These are phyloP conservation scores for Melanotaenia maccullochi DNA, from an alignment of 2,797 vertebrate genomes.

Conservation along the genomic window DNA sequence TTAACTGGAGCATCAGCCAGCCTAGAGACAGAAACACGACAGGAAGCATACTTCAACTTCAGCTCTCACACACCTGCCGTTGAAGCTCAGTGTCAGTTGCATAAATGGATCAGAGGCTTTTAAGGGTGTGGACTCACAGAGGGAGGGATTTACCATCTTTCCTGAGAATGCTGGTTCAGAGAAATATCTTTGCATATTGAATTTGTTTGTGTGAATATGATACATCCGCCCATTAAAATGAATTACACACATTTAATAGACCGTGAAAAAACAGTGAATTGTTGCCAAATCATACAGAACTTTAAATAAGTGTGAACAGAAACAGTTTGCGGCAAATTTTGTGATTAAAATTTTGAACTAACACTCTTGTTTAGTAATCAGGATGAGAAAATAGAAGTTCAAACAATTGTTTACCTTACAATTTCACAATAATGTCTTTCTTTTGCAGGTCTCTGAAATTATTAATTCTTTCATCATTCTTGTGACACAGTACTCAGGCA, in stretches of 20 bases:
- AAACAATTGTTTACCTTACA: too few species aligned
- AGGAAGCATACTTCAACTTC: slow-evolving; percentile 20
- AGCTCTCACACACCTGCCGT: neutral
- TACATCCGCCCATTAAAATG: slow-evolving; percentile 48
- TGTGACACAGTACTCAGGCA: too few species aligned
- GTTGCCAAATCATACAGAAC: slow-evolving; percentile 18
- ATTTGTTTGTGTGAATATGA: slow-evolving; percentile 65
- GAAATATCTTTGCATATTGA: slow-evolving; percentile 23
- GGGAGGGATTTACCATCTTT: slow-evolving; percentile 68
- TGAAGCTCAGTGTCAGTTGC: slow-evolving; percentile 3
- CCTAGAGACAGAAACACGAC: slow-evolving; percentile 41
- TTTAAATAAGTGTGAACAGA: slow-evolving; percentile 6
- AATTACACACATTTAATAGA: slow-evolving; percentile 33
- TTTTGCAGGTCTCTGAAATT: too few species aligned
- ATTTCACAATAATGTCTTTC: too few species aligned
- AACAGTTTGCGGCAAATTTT: neutral
- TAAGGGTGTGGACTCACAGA: slow-evolving; percentile 1
- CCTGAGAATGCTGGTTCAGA: slow-evolving; percentile 27
- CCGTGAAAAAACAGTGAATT: slow-evolving; percentile 27
- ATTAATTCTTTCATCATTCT: too few species aligned
- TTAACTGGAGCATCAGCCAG: slow-evolving; percentile 51
- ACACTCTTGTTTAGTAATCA: too few species aligned
- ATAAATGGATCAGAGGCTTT: slow-evolving; percentile 26
- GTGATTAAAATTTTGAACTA: too few species aligned
- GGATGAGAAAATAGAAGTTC: too few species aligned